phyloP scores from a whole-genome alignment of 2,888 invertebrate species.

The Euplexia lucipara region DNA sequence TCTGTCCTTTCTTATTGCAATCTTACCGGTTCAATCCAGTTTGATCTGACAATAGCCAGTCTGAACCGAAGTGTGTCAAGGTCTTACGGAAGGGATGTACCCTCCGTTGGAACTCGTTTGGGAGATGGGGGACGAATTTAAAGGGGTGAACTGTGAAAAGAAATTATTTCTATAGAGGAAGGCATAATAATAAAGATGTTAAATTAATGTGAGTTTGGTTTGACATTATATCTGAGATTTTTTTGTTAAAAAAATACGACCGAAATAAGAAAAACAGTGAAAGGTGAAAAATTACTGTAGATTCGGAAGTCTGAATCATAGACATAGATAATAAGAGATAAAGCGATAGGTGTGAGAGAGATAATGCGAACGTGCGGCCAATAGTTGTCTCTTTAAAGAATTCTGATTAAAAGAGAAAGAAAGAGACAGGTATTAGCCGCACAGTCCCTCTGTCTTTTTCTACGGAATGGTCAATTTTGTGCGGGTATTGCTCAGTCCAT shows the following conservation, averaged over 20 bases:
- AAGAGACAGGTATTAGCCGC: too few relatives aligned
- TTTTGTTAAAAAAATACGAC: slow-evolving; percentile 14
- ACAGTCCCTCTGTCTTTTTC: too few relatives aligned
- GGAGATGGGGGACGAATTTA: slow-evolving; percentile 42
- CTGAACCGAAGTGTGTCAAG: slow-evolving; percentile 53
- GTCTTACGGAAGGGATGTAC: slow-evolving; percentile 42
- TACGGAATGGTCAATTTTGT: too few relatives aligned
- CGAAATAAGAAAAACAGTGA: too few relatives aligned
- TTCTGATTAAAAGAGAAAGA: too few relatives aligned
- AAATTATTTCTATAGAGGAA: slow-evolving; percentile 27
- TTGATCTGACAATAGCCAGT: slow-evolving; percentile 50
- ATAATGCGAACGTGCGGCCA: too few relatives aligned
- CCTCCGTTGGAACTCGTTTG: slow-evolving; percentile 41
- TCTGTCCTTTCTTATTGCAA: slow-evolving; percentile 5
- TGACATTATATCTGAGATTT: slow-evolving; percentile 1
- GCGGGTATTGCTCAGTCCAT: too few relatives aligned
- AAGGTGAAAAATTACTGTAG: too few relatives aligned
- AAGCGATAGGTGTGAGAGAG: too few relatives aligned
- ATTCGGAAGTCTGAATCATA: too few relatives aligned
- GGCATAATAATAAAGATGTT: background rate
- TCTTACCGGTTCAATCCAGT: slow-evolving; percentile 35
- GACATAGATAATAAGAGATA: too few relatives aligned
- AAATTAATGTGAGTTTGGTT: slow-evolving; percentile 5
- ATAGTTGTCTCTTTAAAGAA: too few relatives aligned
- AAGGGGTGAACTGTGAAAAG: slow-evolving; percentile 45